Evolutionary conservation across 2,113 vertebrate species (phyloP).

Genomic region (Seriola rivoliana): DNA sequence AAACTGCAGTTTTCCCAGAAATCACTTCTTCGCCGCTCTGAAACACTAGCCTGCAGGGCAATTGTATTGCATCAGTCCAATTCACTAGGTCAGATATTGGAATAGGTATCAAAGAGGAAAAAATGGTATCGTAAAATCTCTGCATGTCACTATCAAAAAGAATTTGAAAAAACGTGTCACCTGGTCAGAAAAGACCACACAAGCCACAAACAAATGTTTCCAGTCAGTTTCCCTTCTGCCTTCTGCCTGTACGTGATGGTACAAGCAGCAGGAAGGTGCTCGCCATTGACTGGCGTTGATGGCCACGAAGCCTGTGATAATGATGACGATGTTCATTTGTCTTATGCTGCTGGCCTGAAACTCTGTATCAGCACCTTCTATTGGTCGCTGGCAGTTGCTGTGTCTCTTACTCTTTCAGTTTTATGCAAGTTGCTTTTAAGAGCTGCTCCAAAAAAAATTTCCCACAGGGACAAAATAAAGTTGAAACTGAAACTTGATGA

Average conservation of each 20-base stretch:
- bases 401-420: not conserved
- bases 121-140: too few species aligned
- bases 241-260: slow-evolving; percentile 28
- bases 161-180: too few species aligned
- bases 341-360: slow-evolving; percentile 11
- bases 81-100: too few species aligned
- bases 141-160: not conserved
- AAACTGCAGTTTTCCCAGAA: too few species aligned
- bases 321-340: slow-evolving; percentile 42
- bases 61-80: too few species aligned
- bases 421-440: slow-evolving; percentile 16
- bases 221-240: slow-evolving; percentile 8
- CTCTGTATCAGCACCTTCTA: slow-evolving; percentile 32
- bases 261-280: slow-evolving; percentile 33
- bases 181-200: not conserved
- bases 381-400: slow-evolving; percentile 5
- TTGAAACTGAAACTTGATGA: slow-evolving; percentile 19
- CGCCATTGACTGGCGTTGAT: slow-evolving; percentile 51
- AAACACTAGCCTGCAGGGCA: too few species aligned
- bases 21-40: too few species aligned
- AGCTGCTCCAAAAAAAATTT: not conserved
- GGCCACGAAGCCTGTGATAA: slow-evolving; percentile 31
- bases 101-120: too few species aligned
- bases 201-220: too few species aligned
- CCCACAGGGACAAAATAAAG: slow-evolving; percentile 14